phyloP scores from a whole-genome alignment of 2,797 vertebrate genomes.

The Scolopax rusticola region DNA sequence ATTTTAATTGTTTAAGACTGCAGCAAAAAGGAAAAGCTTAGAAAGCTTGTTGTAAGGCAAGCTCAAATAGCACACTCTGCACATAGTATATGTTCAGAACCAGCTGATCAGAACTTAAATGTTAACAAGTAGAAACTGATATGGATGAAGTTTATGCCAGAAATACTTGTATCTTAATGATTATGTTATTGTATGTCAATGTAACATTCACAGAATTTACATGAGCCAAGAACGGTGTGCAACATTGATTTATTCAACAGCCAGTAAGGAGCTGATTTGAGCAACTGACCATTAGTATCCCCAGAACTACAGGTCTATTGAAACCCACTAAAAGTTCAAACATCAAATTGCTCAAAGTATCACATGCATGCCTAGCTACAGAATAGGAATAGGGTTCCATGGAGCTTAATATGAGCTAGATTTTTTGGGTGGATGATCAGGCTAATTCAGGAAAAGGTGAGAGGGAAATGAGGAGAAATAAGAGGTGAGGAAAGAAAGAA shows the following conservation, averaged over 20 bases:
- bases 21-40: not conserved
- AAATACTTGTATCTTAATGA: not conserved
- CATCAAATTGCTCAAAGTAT: not conserved
- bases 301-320: not conserved
- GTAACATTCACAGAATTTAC: not conserved
- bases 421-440: not conserved
- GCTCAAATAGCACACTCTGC: not conserved
- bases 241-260: not conserved
- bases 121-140: not conserved
- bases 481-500: not conserved
- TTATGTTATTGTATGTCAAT: not conserved
- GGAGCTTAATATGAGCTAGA: not conserved
- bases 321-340: not conserved
- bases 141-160: not conserved
- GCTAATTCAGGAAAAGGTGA: not conserved
- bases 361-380: accelerated
- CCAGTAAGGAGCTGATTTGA: not conserved
- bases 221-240: not conserved
- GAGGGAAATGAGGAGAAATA: not conserved
- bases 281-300: not conserved
- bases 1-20: not conserved
- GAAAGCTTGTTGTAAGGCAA: not conserved
- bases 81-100: not conserved
- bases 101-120: not conserved
- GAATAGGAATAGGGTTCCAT: accelerated